A percentile compares a stretch with the other conserved stretches of the same genome.
These are phyloP conservation scores for Morelia viridis DNA, from an alignment of 2,797 vertebrate genomes.

Conservation along the genomic window DNA sequence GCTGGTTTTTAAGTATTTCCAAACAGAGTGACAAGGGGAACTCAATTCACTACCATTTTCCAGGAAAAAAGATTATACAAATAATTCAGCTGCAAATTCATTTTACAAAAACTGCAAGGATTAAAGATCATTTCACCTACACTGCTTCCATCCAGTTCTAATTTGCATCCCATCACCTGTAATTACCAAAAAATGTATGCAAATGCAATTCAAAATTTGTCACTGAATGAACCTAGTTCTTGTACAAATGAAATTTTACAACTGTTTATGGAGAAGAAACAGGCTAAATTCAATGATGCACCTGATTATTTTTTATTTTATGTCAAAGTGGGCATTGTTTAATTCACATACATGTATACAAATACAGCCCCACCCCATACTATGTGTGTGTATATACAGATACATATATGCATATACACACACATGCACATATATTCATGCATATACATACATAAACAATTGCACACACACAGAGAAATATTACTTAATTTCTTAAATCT, in stretches of 20 bases:
- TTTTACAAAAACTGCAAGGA: conserved; percentile 55
- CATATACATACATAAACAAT: background rate
- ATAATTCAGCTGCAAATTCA: conserved; percentile 54
- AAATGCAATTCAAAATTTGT: conserved; percentile 24
- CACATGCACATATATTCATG: background rate
- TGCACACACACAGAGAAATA: background rate
- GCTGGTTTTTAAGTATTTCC: background rate
- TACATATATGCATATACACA: background rate
- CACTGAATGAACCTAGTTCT: conserved; percentile 27
- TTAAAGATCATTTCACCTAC: conserved; percentile 63
- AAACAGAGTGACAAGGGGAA: background rate
- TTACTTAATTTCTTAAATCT: background rate
- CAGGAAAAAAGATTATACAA: conserved; percentile 45
- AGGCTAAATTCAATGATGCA: conserved; percentile 19
- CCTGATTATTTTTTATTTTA: conserved; percentile 23
- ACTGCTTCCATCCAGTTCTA: conserved; percentile 52
- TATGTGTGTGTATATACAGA: background rate
- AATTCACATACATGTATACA: background rate
- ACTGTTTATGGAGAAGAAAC: background rate
- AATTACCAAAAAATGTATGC: conserved; percentile 42
- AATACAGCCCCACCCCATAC: background rate
- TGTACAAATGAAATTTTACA: conserved; percentile 40
- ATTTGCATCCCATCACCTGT: conserved; percentile 54
- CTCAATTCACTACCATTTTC: conserved; percentile 35
- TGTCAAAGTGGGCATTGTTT: conserved; percentile 26